These are phyloP conservation scores for Polietes domitor DNA, from an alignment of 2,888 invertebrate genomes.

Conservation along the genomic window DNA sequence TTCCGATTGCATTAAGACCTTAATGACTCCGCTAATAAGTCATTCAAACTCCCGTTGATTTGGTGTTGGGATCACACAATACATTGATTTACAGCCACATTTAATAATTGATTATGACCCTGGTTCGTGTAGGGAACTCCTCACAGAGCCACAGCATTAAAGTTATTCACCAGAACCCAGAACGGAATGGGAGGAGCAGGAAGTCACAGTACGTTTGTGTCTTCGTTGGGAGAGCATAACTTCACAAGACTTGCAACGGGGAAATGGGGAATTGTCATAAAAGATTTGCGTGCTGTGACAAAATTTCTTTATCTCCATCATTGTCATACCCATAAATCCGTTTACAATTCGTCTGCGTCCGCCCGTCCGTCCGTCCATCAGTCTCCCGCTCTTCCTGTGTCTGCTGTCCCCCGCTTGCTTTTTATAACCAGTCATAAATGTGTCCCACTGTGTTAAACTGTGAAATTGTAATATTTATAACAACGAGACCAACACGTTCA, in stretches of 20 bases:
- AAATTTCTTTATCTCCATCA: slow-evolving; percentile 52
- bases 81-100: slow-evolving; percentile 44
- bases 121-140: neutral
- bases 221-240: slow-evolving; percentile 2
- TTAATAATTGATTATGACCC: slow-evolving; percentile 51
- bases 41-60: slow-evolving; percentile 34
- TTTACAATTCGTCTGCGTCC: slow-evolving; percentile 44
- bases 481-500: slow-evolving; percentile 21
- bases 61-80: neutral
- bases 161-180: neutral
- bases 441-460: slow-evolving; percentile 65
- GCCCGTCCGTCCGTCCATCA: neutral
- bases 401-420: neutral
- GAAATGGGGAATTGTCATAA: slow-evolving; percentile 56
- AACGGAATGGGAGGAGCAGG: neutral
- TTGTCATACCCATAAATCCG: slow-evolving; percentile 44
- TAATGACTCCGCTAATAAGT: slow-evolving; percentile 38
- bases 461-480: slow-evolving; percentile 63
- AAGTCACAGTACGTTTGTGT: neutral
- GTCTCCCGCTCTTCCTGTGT: neutral
- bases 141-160: neutral
- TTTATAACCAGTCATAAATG: slow-evolving; percentile 55
- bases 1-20: neutral
- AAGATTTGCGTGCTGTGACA: slow-evolving; percentile 67
- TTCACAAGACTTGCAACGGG: slow-evolving; percentile 48